Evolutionary conservation across 2,888 invertebrate genomes (phyloP), one percentile per base, ranked within the genome.

Genomic region (Clistopyga incitator): DNA sequence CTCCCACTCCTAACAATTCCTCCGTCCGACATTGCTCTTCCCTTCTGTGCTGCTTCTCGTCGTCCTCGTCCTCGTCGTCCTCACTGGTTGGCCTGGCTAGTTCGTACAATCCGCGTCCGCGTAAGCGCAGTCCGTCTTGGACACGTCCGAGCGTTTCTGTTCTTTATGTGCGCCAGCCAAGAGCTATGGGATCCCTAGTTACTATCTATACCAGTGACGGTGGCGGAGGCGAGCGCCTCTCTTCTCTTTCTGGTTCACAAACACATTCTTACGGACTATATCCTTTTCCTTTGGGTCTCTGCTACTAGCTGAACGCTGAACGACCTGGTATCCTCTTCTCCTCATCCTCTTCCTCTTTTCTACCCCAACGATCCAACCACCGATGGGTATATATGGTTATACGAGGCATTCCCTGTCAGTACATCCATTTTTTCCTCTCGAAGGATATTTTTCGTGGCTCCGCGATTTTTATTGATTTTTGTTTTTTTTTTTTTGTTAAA

Each of bases 101-200:
- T 64, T 75, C 78, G 85, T 78, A 87, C 88, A 88, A 89, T 89
- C 89, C 88, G 87, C 86, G 88, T 87, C 86, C 89, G 88, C 89
- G 89, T 89, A 89, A 90, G 88, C 89, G 90, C 90, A 89, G 90
- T 91, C 88, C 91, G 89, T 92, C 91, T 92, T 90, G 90, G 89
- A 89, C 89, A 88, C 88, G 89, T 90, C 90, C 89, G 86, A 89
- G 87, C 89, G 88, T 91, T 89, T 87, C 89, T 88, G 90, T 90
- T 90, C 90, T 91, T 91, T 90, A 90, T 90, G 89, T 90, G 88
- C 87, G 54, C 86, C 82, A 82, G 86, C 82, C 86, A 89, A 91
- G 90, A 91, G 88, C 89, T 90, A 91, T 90, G 88, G 89, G 85
- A 85, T 88, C 88, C 86, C 86, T 88, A 87, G 86, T 89, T 87